phyloP scores from a whole-genome alignment of 2,797 vertebrate genomes.

The Aythya fuligula region DNA sequence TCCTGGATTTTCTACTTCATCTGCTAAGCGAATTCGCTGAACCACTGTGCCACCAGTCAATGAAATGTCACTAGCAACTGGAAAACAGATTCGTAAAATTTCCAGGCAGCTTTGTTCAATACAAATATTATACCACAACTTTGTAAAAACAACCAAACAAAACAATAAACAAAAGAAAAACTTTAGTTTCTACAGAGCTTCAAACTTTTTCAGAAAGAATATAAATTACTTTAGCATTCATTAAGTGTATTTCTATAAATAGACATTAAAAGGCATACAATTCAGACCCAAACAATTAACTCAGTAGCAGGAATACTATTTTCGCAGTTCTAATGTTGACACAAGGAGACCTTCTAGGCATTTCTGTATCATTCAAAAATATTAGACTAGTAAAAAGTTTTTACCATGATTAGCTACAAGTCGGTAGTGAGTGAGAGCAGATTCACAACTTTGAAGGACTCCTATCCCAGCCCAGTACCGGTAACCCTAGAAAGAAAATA shows the following conservation, averaged over 20 bases:
- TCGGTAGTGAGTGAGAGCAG: constrained; percentile 95
- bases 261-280: neutral
- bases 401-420: constrained; percentile 96
- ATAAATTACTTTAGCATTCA: no score
- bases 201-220: neutral
- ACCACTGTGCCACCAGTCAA: constrained; percentile 95
- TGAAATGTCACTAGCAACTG: constrained; percentile 95
- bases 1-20: constrained; percentile 95
- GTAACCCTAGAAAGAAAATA: constrained; percentile 86
- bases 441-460: constrained; percentile 97
- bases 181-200: neutral
- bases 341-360: neutral
- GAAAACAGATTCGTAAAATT: neutral
- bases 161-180: neutral
- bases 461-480: constrained; percentile 97
- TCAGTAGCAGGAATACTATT: neutral
- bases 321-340: neutral
- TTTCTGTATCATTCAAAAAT: neutral
- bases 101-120: neutral
- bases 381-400: neutral
- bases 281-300: neutral
- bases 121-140: neutral
- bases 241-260: neutral
- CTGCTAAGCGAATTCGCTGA: constrained; percentile 93
- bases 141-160: neutral